A percentile compares a stretch with the other conserved stretches of the same genome.
phyloP scores from a whole-genome alignment of 2,113 vertebrate species.

The Pandion haliaetus region DNA sequence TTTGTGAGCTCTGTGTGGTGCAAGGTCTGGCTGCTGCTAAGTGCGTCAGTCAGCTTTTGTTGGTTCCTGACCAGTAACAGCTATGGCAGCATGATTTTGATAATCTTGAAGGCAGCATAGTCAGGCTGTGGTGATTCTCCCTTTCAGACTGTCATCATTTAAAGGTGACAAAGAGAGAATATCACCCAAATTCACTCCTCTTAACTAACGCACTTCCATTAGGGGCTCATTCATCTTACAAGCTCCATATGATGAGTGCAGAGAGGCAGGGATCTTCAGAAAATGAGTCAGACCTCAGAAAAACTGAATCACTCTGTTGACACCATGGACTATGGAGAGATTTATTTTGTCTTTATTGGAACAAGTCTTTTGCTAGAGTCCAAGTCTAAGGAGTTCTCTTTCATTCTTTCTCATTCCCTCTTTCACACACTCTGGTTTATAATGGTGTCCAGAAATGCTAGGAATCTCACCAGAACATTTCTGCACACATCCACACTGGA shows the following conservation, averaged over 20 bases:
- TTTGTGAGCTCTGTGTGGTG: background rate
- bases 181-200: background rate
- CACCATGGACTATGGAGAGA: background rate
- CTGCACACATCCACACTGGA: background rate
- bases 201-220: background rate
- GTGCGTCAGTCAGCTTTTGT: background rate
- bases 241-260: background rate
- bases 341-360: background rate
- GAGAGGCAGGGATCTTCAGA: background rate
- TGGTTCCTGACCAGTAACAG: background rate
- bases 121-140: background rate
- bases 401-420: too few relatives aligned
- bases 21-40: background rate
- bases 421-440: fast-evolving
- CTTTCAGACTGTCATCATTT: background rate
- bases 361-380: background rate
- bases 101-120: background rate
- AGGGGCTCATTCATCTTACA: background rate
- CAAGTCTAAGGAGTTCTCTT: background rate
- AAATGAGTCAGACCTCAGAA: background rate
- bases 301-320: background rate
- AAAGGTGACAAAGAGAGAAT: background rate
- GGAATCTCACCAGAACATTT: background rate
- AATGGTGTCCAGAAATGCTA: background rate
- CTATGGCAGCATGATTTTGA: background rate